These are phyloP conservation scores for Carassius gibelio DNA, from an alignment of 2,113 vertebrate genomes.

Conservation along the genomic window DNA sequence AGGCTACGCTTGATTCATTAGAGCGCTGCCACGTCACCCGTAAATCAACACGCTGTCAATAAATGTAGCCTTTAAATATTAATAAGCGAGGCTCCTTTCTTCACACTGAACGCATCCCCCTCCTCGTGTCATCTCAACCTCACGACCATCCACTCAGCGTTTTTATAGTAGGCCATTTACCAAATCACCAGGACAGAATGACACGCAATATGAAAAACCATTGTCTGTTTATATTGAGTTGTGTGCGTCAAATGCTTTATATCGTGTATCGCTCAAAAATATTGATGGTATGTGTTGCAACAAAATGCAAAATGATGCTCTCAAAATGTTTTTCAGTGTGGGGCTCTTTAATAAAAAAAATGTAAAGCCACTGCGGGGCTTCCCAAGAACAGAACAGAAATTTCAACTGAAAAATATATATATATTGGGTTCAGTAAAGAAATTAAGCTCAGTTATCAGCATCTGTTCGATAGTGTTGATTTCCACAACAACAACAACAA, in stretches of 20 bases:
- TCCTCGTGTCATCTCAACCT: slow-evolving; percentile 29
- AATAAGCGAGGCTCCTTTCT: slow-evolving; percentile 69
- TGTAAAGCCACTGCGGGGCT: not conserved
- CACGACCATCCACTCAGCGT: slow-evolving; percentile 51
- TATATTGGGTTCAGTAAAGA: not conserved
- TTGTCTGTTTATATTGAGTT: not conserved
- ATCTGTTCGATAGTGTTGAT: not conserved
- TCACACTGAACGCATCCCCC: slow-evolving; percentile 37
- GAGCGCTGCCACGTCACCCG: slow-evolving; percentile 59
- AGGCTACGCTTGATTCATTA: slow-evolving; percentile 64
- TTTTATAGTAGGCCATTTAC: slow-evolving; percentile 54
- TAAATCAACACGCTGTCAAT: slow-evolving; percentile 76
- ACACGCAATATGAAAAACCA: slow-evolving; percentile 1
- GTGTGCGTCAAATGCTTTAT: not conserved
- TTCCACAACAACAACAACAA: not conserved
- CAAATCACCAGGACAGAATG: slow-evolving; percentile 21
- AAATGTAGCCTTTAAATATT: slow-evolving; percentile 75
- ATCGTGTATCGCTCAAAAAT: not conserved
- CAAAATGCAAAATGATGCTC: not conserved
- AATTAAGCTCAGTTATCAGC: not conserved
- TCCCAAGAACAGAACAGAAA: not conserved
- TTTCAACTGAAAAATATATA: not conserved
- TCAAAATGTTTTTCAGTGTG: not conserved
- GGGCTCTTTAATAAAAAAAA: not conserved
- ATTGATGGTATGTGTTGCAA: not conserved